A percentile compares a stretch with the other conserved stretches of the same genome.
These are phyloP conservation scores for Alfaro cultratus DNA, from an alignment of 2,797 vertebrate species.

Conservation along the genomic window DNA sequence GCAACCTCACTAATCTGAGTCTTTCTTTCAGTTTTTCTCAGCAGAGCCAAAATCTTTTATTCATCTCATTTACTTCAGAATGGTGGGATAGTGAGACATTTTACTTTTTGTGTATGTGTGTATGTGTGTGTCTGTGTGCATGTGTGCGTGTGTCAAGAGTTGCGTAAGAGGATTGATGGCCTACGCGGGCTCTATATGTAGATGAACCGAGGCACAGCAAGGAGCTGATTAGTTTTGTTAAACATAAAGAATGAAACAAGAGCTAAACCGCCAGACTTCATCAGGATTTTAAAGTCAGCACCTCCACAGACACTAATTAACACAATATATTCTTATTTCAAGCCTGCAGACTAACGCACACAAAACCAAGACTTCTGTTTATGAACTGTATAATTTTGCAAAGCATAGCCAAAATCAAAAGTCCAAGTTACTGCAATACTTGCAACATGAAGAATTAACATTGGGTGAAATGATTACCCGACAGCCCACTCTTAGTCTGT, in stretches of 20 bases:
- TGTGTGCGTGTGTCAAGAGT: conserved; percentile 1
- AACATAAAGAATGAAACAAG: neutral
- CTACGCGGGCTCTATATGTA: neutral
- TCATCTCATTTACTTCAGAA: neutral
- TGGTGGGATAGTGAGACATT: neutral
- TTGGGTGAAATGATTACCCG: conserved; percentile 56
- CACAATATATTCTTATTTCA: neutral
- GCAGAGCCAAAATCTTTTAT: conserved; percentile 12
- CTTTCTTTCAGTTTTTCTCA: conserved; percentile 21
- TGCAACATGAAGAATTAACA: conserved; percentile 46
- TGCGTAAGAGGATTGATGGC: conserved; percentile 5
- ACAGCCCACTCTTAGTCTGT: conserved; percentile 52
- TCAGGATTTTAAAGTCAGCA: conserved; percentile 9
- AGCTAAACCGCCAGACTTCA: neutral
- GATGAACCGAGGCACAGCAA: conserved; percentile 11
- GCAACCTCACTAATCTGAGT: conserved; percentile 20
- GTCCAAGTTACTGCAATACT: conserved; percentile 44
- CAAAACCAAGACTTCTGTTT: conserved; percentile 9
- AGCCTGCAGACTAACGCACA: neutral
- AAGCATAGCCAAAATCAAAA: conserved; percentile 25
- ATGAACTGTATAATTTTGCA: conserved; percentile 40
- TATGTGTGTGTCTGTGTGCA: too few relatives aligned
- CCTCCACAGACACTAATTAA: conserved; percentile 9
- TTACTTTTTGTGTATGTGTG: neutral
- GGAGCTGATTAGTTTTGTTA: conserved; percentile 10